These are phyloP conservation scores for Cotesia chilonis DNA, from an alignment of 1,140 invertebrate genomes.

Conservation along the genomic window DNA sequence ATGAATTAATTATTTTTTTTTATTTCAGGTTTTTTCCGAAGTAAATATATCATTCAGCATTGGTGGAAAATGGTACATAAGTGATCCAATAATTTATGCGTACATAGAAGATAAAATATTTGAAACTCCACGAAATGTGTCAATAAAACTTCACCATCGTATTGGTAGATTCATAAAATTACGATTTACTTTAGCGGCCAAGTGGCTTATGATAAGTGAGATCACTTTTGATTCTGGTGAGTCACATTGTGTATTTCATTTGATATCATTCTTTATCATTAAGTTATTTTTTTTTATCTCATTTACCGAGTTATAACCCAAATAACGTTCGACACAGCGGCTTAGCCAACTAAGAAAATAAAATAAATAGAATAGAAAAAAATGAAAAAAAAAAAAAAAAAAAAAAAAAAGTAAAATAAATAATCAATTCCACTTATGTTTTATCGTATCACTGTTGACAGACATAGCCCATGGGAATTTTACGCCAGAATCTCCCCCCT, in stretches of 20 bases:
- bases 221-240: constrained; percentile 71
- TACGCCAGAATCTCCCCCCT: constrained; percentile 59
- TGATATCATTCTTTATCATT: constrained; percentile 12
- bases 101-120: constrained; percentile 73
- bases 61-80: constrained; percentile 73
- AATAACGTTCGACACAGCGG: not conserved
- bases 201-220: constrained; percentile 79
- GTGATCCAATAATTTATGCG: constrained; percentile 70
- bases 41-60: constrained; percentile 75
- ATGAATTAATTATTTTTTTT: constrained; percentile 37
- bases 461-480: constrained; percentile 67
- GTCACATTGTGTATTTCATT: constrained; percentile 37
- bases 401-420: not conserved
- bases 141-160: constrained; percentile 72
- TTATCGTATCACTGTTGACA: constrained; percentile 41
- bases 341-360: not conserved
- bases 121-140: constrained; percentile 72
- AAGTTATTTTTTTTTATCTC: not conserved
- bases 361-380: not conserved
- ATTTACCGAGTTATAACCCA: not conserved
- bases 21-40: constrained; percentile 68
- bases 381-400: not conserved
- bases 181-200: constrained; percentile 71
- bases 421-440: constrained; percentile 16
- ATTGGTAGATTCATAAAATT: constrained; percentile 74